Conservation (phyloP, 64 coral and sea anemone species). For the Actinia equina region DNA sequence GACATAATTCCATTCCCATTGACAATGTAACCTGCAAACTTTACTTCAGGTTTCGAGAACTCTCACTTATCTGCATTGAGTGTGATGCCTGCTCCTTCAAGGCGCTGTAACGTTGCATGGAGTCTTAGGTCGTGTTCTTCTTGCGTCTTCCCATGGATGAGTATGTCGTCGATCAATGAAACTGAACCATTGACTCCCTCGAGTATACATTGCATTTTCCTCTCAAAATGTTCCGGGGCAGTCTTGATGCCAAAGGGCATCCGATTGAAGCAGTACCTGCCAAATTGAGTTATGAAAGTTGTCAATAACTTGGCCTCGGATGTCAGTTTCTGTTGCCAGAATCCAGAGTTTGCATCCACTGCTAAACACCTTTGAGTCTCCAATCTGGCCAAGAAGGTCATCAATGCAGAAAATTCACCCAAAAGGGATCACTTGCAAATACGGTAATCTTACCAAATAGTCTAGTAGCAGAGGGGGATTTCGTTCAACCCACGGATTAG, state of each 20-base stretch:
- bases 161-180: conserved; percentile 4
- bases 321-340: conserved; percentile 27
- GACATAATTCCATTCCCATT: conserved; percentile 1
- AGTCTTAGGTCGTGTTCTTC: conserved; percentile 4
- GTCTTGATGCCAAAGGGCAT: conserved; percentile 15
- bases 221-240: conserved; percentile 11
- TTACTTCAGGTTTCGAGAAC: conserved; percentile 19
- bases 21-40: conserved; percentile 2
- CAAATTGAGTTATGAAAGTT: conserved; percentile 6
- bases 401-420: neutral
- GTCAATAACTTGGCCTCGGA: conserved; percentile 1
- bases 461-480: too few relatives aligned
- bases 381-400: conserved; percentile 7
- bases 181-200: neutral
- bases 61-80: conserved; percentile 13
- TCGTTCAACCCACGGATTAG: too few relatives aligned
- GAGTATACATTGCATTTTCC: neutral
- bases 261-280: conserved; percentile 5
- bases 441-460: too few relatives aligned
- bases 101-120: neutral
- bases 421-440: too few relatives aligned
- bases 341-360: conserved; percentile 48
- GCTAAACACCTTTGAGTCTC: conserved; percentile 19
- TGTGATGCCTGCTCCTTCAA: neutral
- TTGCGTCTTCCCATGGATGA: neutral